These are phyloP conservation scores for Drosophila dunni DNA, from an alignment of 1,140 invertebrate species.

Conservation along the genomic window DNA sequence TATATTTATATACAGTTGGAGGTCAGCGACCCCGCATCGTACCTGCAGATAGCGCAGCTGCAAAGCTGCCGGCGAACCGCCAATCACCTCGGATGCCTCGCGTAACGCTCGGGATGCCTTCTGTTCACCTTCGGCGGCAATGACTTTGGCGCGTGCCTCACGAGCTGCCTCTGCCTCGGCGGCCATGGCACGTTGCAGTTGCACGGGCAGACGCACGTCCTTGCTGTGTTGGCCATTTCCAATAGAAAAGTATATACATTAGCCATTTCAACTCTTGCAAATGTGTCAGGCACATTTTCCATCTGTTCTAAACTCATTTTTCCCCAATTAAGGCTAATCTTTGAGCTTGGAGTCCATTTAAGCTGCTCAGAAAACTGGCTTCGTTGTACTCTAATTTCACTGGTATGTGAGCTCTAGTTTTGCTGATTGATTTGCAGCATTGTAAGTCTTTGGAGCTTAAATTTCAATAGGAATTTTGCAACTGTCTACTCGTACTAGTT, in stretches of 20 bases:
- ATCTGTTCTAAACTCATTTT: slow-evolving; percentile 18
- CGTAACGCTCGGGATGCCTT: slow-evolving; percentile 95
- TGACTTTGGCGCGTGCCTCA: slow-evolving; percentile 93
- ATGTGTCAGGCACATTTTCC: not conserved
- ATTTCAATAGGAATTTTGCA: not conserved
- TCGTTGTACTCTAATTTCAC: not conserved
- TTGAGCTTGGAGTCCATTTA: no score
- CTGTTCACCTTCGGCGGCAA: slow-evolving; percentile 93
- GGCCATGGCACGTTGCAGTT: slow-evolving; percentile 95
- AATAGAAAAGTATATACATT: slow-evolving; percentile 59
- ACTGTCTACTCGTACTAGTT: not conserved
- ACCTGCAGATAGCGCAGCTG: slow-evolving; percentile 87
- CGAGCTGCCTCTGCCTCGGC: slow-evolving; percentile 95
- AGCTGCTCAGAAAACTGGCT: no score
- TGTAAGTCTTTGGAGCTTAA: not conserved
- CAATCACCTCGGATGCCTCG: slow-evolving; percentile 96
- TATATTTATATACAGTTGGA: not conserved
- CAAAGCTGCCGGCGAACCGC: slow-evolving; percentile 94
- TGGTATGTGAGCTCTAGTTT: not conserved
- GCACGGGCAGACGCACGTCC: slow-evolving; percentile 94
- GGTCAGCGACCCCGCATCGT: slow-evolving; percentile 13
- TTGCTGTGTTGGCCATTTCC: slow-evolving; percentile 89
- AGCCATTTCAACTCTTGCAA: slow-evolving; percentile 29
- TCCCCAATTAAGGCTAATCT: slow-evolving; percentile 4
- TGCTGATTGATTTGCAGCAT: slow-evolving; percentile 3